Base-by-base conservation (phyloP, 2,797 vertebrate species). In the Malacoctenus gilli region DNA sequence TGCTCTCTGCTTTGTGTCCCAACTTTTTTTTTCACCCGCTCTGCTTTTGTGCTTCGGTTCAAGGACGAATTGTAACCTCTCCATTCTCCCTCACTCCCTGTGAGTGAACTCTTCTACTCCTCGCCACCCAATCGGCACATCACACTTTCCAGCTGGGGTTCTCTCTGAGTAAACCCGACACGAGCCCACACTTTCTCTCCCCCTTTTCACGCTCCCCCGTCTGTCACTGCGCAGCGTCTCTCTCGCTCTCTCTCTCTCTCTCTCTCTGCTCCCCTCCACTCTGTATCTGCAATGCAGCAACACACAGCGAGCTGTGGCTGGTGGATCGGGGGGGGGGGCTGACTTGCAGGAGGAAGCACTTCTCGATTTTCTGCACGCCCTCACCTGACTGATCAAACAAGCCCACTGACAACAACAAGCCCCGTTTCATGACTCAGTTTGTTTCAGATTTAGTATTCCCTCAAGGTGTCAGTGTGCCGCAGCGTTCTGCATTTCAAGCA, bases 241-340 rank as follows among this genome's bases (percentile, higher is more conserved):
- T 28, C 25, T 28, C 25, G 6, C 15, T 38, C 35, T 28, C 25
- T 28, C 25, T 28, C 25, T 28, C 25, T 28, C 25, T 28, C 25
- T 28, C 25, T 28, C 57, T 25, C 56, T 37, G 3, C 58, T 59
- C 16, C 54, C 1, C 65, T 77, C 53, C 61, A 72, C 71, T 60
- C 68, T 56, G 51, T 80, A 91, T 92, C 92, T 93, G 92, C 92
- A 93, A 88, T 93, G 92, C 92, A 92, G 86, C 86, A 91, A 28
- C 66, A 72, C 67, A 34, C 71, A 76, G 78, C 67, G 60, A 69
- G 58, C 84, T 73, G 63, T 62, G 35, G 34, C 64, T 70, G 70
- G 58, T 68, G 54, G 59, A 69, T n/a, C 44, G 65, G 30, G 30
- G 30, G 30, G 30, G 30, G 30, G 71, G 75, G 68, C 57, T 73